Evolutionary conservation across 1,140 invertebrate species (phyloP).

Genomic region (Drosophila nigromelanica): DNA sequence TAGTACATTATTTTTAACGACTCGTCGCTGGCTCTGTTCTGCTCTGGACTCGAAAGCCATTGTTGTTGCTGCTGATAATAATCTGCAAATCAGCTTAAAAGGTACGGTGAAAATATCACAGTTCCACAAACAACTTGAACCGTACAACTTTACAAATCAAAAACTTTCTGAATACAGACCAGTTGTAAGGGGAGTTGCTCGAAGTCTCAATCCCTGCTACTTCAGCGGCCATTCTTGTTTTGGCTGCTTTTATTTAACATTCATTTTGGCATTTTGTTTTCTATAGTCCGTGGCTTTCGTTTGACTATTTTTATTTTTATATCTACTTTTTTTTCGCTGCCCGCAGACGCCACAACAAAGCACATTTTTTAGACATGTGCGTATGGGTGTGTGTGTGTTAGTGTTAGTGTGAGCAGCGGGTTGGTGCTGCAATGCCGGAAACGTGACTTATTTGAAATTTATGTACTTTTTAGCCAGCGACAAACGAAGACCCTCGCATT

Average conservation of each 20-base stretch:
- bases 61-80: slow-evolving; percentile 52
- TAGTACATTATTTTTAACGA: slow-evolving; percentile 32
- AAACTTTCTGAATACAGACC: slow-evolving; percentile 50
- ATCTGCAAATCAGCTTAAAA: slow-evolving; percentile 73
- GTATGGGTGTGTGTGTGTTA: slow-evolving; percentile 24
- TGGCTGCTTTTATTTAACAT: slow-evolving; percentile 39
- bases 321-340: slow-evolving; percentile 36
- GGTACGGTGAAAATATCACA: slow-evolving; percentile 47
- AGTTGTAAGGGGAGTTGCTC: no score
- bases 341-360: slow-evolving; percentile 77
- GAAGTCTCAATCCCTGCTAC: not conserved
- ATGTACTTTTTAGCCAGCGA: slow-evolving; percentile 75
- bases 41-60: not conserved
- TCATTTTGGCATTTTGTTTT: slow-evolving; percentile 47
- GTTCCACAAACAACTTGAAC: slow-evolving; percentile 38
- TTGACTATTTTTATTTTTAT: slow-evolving; percentile 44
- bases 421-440: slow-evolving; percentile 61
- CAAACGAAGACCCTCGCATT: slow-evolving; percentile 41
- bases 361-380: slow-evolving; percentile 39
- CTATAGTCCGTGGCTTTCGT: slow-evolving; percentile 34
- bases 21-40: not conserved
- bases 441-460: slow-evolving; percentile 81
- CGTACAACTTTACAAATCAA: slow-evolving; percentile 62
- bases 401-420: slow-evolving; percentile 20
- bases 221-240: slow-evolving; percentile 25